A percentile compares a stretch with the other conserved stretches of the same genome.
These are phyloP conservation scores for Melanostoma scalare DNA, from an alignment of 2,888 invertebrate species.

Conservation along the genomic window DNA sequence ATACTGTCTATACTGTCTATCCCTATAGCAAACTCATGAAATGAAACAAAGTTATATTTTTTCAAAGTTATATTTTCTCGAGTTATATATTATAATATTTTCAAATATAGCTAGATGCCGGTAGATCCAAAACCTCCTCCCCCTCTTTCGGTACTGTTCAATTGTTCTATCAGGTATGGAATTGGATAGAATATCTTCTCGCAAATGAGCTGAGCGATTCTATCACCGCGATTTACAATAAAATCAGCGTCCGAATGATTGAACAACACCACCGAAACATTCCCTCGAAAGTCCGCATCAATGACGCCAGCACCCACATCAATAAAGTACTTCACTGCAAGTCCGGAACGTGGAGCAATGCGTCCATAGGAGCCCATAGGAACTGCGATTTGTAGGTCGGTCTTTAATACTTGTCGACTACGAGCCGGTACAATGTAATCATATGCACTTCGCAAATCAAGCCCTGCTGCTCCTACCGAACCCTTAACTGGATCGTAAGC, in stretches of 20 bases:
- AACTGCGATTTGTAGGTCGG: conserved; percentile 95
- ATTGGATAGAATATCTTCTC: conserved; percentile 95
- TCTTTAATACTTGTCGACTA: conserved; percentile 93
- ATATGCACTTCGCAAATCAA: conserved; percentile 93
- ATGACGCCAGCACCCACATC: conserved; percentile 99
- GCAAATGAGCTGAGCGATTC: conserved; percentile 98
- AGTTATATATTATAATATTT: too few species aligned
- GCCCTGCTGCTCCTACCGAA: conserved; percentile 94
- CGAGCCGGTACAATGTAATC: conserved; percentile 91
- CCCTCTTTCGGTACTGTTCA: conserved; percentile 92
- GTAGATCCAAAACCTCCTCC: conserved; percentile 98
- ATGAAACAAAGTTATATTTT: too few species aligned
- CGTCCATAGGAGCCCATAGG: conserved; percentile 97
- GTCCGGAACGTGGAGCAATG: conserved; percentile 94
- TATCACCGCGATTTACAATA: conserved; percentile 90
- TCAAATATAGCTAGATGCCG: too few species aligned
- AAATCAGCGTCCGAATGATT: conserved; percentile 95
- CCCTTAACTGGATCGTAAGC: conserved; percentile 93
- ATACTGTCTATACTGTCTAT: too few species aligned
- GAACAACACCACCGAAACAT: conserved; percentile 96
- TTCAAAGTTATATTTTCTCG: too few species aligned
- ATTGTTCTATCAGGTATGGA: conserved; percentile 88
- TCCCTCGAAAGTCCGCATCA: conserved; percentile 97
- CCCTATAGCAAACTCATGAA: too few species aligned
- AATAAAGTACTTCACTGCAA: conserved; percentile 97